Conservation (phyloP, 2,888 invertebrate species). For the Sphaerophoria taeniata region DNA sequence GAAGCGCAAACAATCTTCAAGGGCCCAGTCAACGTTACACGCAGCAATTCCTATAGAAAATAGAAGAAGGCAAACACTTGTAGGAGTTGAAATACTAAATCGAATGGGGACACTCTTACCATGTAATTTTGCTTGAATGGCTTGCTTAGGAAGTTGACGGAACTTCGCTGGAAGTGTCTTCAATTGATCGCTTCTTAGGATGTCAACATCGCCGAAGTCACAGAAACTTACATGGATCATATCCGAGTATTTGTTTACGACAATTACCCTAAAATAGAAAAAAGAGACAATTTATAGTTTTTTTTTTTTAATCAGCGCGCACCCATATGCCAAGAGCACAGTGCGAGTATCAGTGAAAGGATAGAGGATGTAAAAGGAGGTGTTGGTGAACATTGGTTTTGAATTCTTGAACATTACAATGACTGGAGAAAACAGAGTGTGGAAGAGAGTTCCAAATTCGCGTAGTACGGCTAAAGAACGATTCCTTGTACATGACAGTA, state of each 20-base stretch:
- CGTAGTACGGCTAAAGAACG: too few relatives aligned
- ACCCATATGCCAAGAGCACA: too few relatives aligned
- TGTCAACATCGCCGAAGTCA: constrained; percentile 87
- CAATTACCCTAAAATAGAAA: constrained; percentile 83
- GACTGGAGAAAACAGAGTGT: too few relatives aligned
- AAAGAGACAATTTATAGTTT: background rate
- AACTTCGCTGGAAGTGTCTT: constrained; percentile 85
- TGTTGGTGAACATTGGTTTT: too few relatives aligned
- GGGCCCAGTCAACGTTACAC: constrained; percentile 82
- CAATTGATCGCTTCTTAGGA: constrained; percentile 84
- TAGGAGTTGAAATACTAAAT: background rate
- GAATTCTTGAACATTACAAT: too few relatives aligned
- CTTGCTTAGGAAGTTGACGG: constrained; percentile 86
- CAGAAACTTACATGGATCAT: constrained; percentile 86
- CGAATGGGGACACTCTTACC: constrained; percentile 81
- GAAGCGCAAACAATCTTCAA: constrained; percentile 89
- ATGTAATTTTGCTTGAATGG: constrained; percentile 86
- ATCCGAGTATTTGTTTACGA: constrained; percentile 84
- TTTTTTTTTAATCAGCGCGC: too few relatives aligned
- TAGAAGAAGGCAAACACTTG: too few relatives aligned
- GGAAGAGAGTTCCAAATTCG: too few relatives aligned
- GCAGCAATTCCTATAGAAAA: constrained; percentile 84
- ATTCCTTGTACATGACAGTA: too few relatives aligned
- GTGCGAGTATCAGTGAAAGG: too few relatives aligned
- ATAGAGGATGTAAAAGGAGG: too few relatives aligned